Evolutionary conservation across 1,140 invertebrate genomes (phyloP).

Genomic region (Hyphantria cunea): DNA sequence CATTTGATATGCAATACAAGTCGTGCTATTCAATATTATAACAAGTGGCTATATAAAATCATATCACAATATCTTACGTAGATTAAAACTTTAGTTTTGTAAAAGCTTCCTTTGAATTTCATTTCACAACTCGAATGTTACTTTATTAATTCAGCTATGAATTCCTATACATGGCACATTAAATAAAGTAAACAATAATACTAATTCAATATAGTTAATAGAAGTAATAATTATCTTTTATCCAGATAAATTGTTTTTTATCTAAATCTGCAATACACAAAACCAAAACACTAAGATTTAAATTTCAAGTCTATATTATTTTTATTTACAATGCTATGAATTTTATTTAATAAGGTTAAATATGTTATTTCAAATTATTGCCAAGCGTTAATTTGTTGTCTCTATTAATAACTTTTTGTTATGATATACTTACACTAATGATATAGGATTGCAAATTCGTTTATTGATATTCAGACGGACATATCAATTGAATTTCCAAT

Average conservation of each 20-base stretch:
- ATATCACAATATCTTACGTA: conserved; percentile 80
- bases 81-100: conserved; percentile 64
- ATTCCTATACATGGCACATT: conserved; percentile 67
- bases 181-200: conserved; percentile 54
- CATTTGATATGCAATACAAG: conserved; percentile 77
- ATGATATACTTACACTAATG: conserved; percentile 68
- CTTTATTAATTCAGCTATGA: conserved; percentile 52
- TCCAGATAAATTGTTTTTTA: conserved; percentile 28
- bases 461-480: conserved; percentile 74
- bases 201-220: conserved; percentile 28
- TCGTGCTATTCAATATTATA: conserved; percentile 68
- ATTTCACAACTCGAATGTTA: conserved; percentile 74
- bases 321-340: conserved; percentile 29
- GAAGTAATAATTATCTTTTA: conserved; percentile 17
- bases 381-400: conserved; percentile 72
- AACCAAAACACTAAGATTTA: conserved; percentile 8
- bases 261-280: conserved; percentile 5
- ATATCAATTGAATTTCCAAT: conserved; percentile 72
- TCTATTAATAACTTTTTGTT: conserved; percentile 46
- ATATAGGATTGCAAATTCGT: conserved; percentile 78
- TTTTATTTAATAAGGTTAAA: conserved; percentile 17
- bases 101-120: conserved; percentile 67
- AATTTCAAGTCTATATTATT: conserved; percentile 20
- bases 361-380: conserved; percentile 69
- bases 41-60: conserved; percentile 74